These are phyloP conservation scores for Loriculus beryllinus DNA, from an alignment of 2,797 vertebrate genomes.

Conservation along the genomic window DNA sequence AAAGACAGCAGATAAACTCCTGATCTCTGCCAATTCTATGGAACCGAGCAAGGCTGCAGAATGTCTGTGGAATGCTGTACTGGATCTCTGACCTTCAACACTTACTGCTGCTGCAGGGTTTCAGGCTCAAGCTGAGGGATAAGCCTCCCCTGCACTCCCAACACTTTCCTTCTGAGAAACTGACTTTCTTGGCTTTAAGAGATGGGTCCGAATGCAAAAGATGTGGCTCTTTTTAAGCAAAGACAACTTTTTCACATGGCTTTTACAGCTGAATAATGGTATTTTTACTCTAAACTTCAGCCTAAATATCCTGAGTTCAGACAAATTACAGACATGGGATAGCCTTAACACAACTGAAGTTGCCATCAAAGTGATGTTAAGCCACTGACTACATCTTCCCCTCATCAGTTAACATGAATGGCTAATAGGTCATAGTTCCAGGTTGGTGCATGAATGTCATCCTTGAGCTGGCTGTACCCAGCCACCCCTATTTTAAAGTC, in stretches of 20 bases:
- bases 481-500: not conserved
- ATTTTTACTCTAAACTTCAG: not conserved
- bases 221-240: not conserved
- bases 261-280: not conserved
- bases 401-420: not conserved
- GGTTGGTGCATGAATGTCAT: not conserved
- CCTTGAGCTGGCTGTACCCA: not conserved
- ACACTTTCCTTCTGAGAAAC: not conserved
- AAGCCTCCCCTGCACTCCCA: not conserved
- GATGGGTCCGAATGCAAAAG: not conserved
- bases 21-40: not conserved
- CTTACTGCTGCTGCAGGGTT: not conserved
- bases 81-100: not conserved
- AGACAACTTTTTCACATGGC: not conserved
- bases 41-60: not conserved
- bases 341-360: not conserved
- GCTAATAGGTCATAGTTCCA: not conserved
- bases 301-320: not conserved
- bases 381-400: not conserved
- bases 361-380: not conserved
- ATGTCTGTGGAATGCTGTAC: not conserved
- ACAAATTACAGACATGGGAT: not conserved
- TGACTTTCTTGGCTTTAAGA: not conserved
- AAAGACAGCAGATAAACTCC: constrained; percentile 13
- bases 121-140: not conserved